Evolutionary conservation across 2,888 invertebrate species (phyloP).

Genomic region (Apodemia duryi): DNA sequence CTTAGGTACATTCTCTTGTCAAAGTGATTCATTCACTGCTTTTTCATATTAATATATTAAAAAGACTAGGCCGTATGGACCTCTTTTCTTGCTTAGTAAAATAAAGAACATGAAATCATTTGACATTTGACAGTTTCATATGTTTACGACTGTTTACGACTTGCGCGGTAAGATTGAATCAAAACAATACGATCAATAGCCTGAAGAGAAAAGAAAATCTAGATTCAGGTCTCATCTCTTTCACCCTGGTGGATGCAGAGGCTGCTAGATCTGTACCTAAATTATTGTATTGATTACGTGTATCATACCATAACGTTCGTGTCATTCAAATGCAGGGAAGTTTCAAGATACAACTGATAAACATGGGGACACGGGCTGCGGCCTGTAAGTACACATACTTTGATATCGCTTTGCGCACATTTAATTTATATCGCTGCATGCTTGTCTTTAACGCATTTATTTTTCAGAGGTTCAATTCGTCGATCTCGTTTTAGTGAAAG

Average conservation of each 20-base stretch:
- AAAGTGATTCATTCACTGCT: no score
- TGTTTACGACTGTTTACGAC: conserved; percentile 26
- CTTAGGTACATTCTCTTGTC: no score
- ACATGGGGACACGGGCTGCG: conserved; percentile 96
- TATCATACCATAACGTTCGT: conserved; percentile 38
- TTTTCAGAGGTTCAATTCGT: conserved; percentile 66
- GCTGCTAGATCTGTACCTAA: conserved; percentile 37
- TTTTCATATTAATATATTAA: no score
- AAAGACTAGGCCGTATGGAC: no score
- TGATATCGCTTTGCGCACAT: conserved; percentile 36
- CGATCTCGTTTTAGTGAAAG: conserved; percentile 64
- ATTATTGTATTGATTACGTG: conserved; percentile 59
- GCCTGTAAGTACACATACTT: conserved; percentile 85
- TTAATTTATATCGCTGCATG: conserved; percentile 43
- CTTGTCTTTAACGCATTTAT: conserved; percentile 70
- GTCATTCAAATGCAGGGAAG: conserved; percentile 81
- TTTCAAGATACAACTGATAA: conserved; percentile 84
- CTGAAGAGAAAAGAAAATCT: conserved; percentile 65
- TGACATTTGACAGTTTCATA: not conserved
- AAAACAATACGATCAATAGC: conserved; percentile 54
- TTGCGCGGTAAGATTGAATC: conserved; percentile 33
- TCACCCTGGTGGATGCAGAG: conserved; percentile 45
- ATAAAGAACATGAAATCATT: not conserved
- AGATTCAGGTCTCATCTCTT: conserved; percentile 73
- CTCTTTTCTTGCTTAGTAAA: no score